Evolutionary conservation across 2,113 vertebrate genomes (phyloP).

Genomic region (Tauraco erythrolophus): DNA sequence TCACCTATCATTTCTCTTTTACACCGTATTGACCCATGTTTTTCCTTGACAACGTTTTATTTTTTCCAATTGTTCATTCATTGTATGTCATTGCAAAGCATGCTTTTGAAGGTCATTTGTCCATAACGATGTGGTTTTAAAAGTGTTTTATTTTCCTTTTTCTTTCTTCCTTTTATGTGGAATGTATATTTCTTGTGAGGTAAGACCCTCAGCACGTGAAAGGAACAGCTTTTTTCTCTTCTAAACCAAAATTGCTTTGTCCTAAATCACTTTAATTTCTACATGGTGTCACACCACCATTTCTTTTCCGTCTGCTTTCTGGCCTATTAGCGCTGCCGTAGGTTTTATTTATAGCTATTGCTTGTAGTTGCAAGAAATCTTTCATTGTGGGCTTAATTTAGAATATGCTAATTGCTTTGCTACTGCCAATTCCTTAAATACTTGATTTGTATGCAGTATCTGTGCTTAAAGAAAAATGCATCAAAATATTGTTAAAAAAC

Average conservation of each 20-base stretch:
- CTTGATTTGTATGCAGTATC: constrained; percentile 16
- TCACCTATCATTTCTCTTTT: neutral
- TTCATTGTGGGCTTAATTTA: constrained; percentile 42
- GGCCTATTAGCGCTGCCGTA: constrained; percentile 40
- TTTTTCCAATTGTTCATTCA: constrained; percentile 42
- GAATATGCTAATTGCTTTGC: constrained; percentile 60
- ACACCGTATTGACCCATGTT: neutral
- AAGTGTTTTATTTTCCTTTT: constrained; percentile 79
- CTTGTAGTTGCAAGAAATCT: constrained; percentile 60
- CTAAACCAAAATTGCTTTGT: constrained; percentile 56
- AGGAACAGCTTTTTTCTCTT: constrained; percentile 70
- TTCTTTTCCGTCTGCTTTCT: constrained; percentile 72
- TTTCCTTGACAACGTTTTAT: neutral
- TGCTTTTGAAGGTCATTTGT: constrained; percentile 74
- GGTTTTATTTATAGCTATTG: constrained; percentile 43
- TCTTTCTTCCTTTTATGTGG: constrained; percentile 91
- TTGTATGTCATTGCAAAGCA: constrained; percentile 65
- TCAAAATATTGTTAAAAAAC: neutral
- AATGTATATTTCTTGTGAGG: constrained; percentile 92
- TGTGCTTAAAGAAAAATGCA: neutral
- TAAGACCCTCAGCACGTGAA: constrained; percentile 86
- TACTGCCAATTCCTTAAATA: constrained; percentile 5
- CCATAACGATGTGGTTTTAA: constrained; percentile 77
- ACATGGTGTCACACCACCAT: constrained; percentile 57
- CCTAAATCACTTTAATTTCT: constrained; percentile 69